Evolutionary conservation across 2,888 invertebrate species (phyloP).

Genomic region (Sericinus montela): DNA sequence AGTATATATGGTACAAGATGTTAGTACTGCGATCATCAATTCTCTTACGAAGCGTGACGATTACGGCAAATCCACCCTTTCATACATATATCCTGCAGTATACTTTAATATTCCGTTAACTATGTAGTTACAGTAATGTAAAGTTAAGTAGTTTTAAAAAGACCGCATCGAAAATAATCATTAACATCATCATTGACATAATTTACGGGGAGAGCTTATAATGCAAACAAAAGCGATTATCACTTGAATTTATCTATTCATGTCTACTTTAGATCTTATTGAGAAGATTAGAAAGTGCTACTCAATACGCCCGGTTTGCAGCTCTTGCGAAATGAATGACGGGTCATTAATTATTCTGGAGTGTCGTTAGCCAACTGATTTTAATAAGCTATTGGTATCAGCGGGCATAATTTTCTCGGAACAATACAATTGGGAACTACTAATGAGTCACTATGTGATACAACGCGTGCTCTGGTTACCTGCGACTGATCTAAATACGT

Average conservation of each 20-base stretch:
- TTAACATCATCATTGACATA: constrained; percentile 1
- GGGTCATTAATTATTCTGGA: constrained; percentile 59
- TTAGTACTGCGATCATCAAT: too few relatives aligned
- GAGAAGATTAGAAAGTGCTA: constrained; percentile 38
- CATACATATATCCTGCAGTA: too few relatives aligned
- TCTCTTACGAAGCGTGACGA: too few relatives aligned
- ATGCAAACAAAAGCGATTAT: constrained; percentile 9
- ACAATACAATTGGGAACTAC: constrained; percentile 69
- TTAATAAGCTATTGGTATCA: constrained; percentile 51
- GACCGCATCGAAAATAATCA: neutral
- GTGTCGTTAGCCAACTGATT: constrained; percentile 46
- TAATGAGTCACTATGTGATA: constrained; percentile 59
- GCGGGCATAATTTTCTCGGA: constrained; percentile 59
- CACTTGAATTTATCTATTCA: constrained; percentile 10
- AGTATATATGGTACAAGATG: too few relatives aligned
- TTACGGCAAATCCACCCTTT: too few relatives aligned
- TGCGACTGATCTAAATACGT: constrained; percentile 29
- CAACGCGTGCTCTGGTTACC: constrained; percentile 35
- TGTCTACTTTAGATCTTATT: constrained; percentile 28
- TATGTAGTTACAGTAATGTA: neutral
- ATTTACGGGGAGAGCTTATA: neutral
- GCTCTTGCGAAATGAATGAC: constrained; percentile 37
- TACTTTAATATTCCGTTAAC: too few relatives aligned
- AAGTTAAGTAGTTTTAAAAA: neutral
- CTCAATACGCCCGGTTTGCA: constrained; percentile 23